Evolutionary conservation across 2,888 invertebrate species (phyloP).

Genomic region (Heliconius ismenius): DNA sequence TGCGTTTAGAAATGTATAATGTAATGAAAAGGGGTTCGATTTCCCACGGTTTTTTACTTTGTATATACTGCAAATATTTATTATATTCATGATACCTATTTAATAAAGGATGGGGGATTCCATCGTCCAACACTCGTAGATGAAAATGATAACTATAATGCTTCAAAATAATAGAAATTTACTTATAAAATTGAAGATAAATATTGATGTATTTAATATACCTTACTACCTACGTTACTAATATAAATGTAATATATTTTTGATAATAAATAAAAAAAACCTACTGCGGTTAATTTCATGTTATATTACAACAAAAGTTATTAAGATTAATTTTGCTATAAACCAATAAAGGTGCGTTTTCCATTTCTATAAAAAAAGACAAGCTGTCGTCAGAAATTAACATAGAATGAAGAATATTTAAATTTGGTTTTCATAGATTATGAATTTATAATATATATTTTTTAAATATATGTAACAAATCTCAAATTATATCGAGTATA

Average conservation of each 20-base stretch:
- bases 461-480: neutral
- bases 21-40: neutral
- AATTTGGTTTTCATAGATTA: neutral
- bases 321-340: neutral
- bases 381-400: constrained; percentile 3
- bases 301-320: neutral
- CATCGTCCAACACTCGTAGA: neutral
- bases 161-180: neutral
- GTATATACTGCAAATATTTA: neutral
- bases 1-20: neutral
- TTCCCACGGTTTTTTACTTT: neutral
- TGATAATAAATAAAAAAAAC: too few species aligned
- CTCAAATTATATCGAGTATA: too few species aligned
- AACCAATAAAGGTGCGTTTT: neutral
- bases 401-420: constrained; percentile 6
- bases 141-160: neutral
- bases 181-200: neutral
- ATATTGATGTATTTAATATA: too few species aligned
- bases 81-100: neutral
- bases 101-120: too few species aligned
- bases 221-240: too few species aligned
- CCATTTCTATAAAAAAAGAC: neutral
- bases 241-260: too few species aligned
- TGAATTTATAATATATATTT: neutral
- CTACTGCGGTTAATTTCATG: too few species aligned